Evolutionary conservation across 37 sponge, comb jelly and placozoan genomes (phyloP), one percentile per base, ranked within the genome.

Genomic region (Tethya wilhelma): DNA sequence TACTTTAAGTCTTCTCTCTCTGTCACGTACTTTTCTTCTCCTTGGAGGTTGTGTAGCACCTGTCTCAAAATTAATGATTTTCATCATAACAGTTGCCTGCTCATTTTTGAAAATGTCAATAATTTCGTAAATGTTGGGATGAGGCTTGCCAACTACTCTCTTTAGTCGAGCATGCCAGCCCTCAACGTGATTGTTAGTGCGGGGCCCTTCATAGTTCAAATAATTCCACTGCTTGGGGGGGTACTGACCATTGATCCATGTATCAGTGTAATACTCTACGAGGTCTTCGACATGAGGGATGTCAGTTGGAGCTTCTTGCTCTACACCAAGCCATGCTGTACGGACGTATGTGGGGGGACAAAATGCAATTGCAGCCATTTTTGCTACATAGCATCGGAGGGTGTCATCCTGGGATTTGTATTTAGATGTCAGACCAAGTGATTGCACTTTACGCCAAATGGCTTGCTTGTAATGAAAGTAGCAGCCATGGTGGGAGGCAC

Each of bases 141-240:
- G 76, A 62, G 41, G 14, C 58, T 58, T 74, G 14, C 41, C 64
- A 20, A 63, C 64, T n/a, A 74, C 11, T 7, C 14, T n/a, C 12
- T 56, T 59, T 17, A 58, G 38, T 11, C 76, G 58, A 25, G 12
- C 19, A 25, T 59, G 60, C 60, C 58, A 74, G 17, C 76, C 76
- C 63, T 69, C 70, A 6, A 69, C 40, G 70, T 69, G 70, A 40
- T 69, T 69, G 42, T 69, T 69, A 22, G 70, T 69, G 20, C 70
- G 14, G 8, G 38, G 22, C 14, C 42, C 70, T 8, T 9, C 19
- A 14, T 9, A 9, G 37, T 34, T 9, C 12, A n/a, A 26, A 22
- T 34, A 9, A 39, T 69, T 69, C 70, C 70, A 69, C 43, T 12
- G 9, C 9, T 31, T 19, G 20, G 33, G 9, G 40, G 70, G 70